A percentile compares a stretch with the other conserved stretches of the same genome.
phyloP scores from a whole-genome alignment of 2,113 vertebrate species.

The Scolopax mira region DNA sequence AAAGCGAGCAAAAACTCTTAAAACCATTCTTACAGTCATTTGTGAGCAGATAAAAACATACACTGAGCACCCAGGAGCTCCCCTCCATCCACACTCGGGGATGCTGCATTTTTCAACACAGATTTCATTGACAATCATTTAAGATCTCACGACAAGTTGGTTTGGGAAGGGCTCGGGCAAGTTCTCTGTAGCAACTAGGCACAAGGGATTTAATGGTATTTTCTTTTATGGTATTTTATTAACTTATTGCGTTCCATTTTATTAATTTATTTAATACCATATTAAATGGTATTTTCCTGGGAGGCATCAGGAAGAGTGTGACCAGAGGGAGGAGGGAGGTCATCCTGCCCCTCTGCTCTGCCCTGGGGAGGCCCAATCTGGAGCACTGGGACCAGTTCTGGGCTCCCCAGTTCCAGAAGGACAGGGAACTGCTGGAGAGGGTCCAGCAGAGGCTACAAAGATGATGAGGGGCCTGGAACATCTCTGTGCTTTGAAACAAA shows the following conservation, averaged over 20 bases:
- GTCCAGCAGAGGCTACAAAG: too few species aligned
- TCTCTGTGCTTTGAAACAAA: not conserved
- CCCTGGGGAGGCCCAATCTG: too few species aligned
- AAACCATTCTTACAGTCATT: not conserved
- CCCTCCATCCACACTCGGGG: not conserved
- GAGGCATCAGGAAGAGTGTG: too few species aligned
- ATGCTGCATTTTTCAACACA: not conserved
- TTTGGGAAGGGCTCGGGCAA: not conserved
- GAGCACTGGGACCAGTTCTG: too few species aligned
- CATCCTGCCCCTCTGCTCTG: too few species aligned
- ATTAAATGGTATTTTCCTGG: too few species aligned
- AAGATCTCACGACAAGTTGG: accelerated
- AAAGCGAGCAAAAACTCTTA: not conserved
- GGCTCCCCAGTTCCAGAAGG: too few species aligned
- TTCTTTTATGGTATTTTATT: not conserved
- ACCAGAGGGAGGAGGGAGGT: too few species aligned
- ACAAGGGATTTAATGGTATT: not conserved
- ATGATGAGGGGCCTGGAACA: too few species aligned
- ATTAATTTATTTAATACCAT: too few species aligned
- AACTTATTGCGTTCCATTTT: too few species aligned
- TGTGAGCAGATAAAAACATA: not conserved
- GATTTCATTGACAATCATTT: not conserved
- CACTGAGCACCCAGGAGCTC: not conserved
- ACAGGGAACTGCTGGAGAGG: too few species aligned
- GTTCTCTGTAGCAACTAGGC: not conserved